Base-by-base conservation (phyloP, 2,113 vertebrate genomes). In the Aegithalos caudatus region DNA sequence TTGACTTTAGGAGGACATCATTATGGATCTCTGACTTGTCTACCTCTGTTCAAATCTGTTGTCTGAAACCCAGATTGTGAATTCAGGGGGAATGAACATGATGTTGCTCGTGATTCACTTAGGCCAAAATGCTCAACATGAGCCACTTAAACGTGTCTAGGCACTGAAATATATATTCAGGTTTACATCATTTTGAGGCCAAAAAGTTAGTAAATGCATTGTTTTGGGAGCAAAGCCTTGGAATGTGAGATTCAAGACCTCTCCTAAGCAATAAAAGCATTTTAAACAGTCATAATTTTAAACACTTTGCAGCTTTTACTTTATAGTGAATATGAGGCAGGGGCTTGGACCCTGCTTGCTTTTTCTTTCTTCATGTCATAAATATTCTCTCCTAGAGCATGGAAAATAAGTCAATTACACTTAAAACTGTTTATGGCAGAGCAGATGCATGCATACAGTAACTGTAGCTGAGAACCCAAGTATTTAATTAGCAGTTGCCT, bases 401-500 rank as follows among this genome's bases (percentile, higher is more conserved):
- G 48, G 86, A 94, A 94, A 91, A 87, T 40, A 57, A 53, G 69
- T 79, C 70, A 91, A 14, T 84, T 95, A 60, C 57, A 53, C 66
- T 94, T 95, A 80, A 87, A 91, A 22, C 33, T 86, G 76, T 95
- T 96, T 77, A 81, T 94, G 79, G 73, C 74, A 58, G 73, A 87
- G 84, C 94, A 92, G 93, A 95, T 95, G 89, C 57, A 84, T 65
- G 73, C 77, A 38, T 72, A 54, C 50, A 92, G 58, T 42, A 79
- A 54, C 74, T 77, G 61, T 86, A 95, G 89, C 58, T 92, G 91
- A 87, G 94, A 95, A 62, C 78, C 29, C 11, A 80, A 91, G 78
- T 82, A 80, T 82, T 95, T 95, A 96, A 91, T 94, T 95, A 89
- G 70, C 66, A 92, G 73, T 95, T 95, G 87, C 91, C 62, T 95